Conservation (phyloP, 1,140 invertebrate species). For the Amyelois transitella region DNA sequence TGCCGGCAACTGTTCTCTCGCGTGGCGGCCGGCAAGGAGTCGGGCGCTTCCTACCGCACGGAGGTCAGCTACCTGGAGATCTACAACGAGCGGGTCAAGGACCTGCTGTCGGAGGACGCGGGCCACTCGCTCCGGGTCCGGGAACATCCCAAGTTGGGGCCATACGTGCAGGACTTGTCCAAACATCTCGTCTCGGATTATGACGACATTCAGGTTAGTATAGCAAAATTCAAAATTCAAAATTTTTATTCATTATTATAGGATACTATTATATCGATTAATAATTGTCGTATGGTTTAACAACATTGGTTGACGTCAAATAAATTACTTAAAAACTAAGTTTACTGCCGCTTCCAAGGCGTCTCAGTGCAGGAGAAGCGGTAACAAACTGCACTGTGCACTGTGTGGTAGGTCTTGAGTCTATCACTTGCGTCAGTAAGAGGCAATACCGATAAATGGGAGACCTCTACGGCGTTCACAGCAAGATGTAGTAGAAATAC, state of each 20-base stretch:
- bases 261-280: too few relatives aligned
- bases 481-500: too few relatives aligned
- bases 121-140: conserved; percentile 88
- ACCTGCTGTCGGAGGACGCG: conserved; percentile 82
- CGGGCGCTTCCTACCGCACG: conserved; percentile 87
- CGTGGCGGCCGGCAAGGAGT: conserved; percentile 85
- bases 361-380: too few relatives aligned
- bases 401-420: too few relatives aligned
- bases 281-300: too few relatives aligned
- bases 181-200: conserved; percentile 91
- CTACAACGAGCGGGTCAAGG: conserved; percentile 93
- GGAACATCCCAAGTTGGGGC: conserved; percentile 93
- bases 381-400: too few relatives aligned
- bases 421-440: too few relatives aligned
- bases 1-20: conserved; percentile 85
- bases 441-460: too few relatives aligned
- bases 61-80: conserved; percentile 93
- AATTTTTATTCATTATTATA: neutral
- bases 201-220: conserved; percentile 83
- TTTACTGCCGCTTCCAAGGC: too few relatives aligned
- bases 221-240: neutral
- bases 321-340: too few relatives aligned
- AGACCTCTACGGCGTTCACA: too few relatives aligned
- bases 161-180: conserved; percentile 94
- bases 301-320: too few relatives aligned